A percentile compares a stretch with the other conserved stretches of the same genome.
Conservation (phyloP, 2,797 vertebrate genomes). For the Diplodus puntazzo region DNA sequence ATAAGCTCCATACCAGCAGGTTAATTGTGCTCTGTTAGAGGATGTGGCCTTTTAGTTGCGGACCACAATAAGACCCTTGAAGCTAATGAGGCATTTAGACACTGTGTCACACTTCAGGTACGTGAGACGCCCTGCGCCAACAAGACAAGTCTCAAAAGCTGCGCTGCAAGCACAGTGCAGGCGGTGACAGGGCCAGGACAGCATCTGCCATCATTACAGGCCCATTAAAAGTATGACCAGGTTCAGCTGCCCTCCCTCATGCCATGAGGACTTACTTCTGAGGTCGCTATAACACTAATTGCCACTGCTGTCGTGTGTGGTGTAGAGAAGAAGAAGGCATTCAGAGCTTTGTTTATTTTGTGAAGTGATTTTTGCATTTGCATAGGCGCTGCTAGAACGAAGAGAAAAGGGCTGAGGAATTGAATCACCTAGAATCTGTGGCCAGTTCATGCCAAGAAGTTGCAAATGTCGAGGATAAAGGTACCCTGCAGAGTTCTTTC, state of each 20-base stretch:
- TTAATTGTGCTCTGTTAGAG: slow-evolving; percentile 56
- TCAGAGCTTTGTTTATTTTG: slow-evolving; percentile 27
- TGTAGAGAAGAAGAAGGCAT: slow-evolving; percentile 16
- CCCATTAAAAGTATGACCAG: slow-evolving; percentile 71
- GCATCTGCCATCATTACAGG: slow-evolving; percentile 72
- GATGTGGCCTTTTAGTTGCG: slow-evolving; percentile 49
- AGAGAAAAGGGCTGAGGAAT: background rate
- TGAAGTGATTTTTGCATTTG: slow-evolving; percentile 19
- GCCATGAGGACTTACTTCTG: slow-evolving; percentile 48
- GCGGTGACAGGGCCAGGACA: slow-evolving; percentile 60
- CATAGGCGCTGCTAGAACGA: background rate
- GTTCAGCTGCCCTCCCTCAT: slow-evolving; percentile 49
- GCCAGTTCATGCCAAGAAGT: slow-evolving; percentile 13
- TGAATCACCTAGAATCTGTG: slow-evolving; percentile 2
- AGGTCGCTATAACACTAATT: slow-evolving; percentile 60
- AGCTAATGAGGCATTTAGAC: slow-evolving; percentile 77
- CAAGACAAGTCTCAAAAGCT: slow-evolving; percentile 48
- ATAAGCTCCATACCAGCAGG: slow-evolving; percentile 39
- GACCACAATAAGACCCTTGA: slow-evolving; percentile 35
- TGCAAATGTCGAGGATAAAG: background rate
- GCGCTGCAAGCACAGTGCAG: slow-evolving; percentile 46
- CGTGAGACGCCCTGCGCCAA: slow-evolving; percentile 47
- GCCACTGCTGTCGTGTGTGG: slow-evolving; percentile 45
- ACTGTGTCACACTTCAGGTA: slow-evolving; percentile 65
- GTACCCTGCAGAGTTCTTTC: too few relatives aligned